Percentiles rank a stretch among this genome's conserved stretches.
Conservation (phyloP, 1,140 invertebrate genomes). For the Eubasilissa regina region DNA sequence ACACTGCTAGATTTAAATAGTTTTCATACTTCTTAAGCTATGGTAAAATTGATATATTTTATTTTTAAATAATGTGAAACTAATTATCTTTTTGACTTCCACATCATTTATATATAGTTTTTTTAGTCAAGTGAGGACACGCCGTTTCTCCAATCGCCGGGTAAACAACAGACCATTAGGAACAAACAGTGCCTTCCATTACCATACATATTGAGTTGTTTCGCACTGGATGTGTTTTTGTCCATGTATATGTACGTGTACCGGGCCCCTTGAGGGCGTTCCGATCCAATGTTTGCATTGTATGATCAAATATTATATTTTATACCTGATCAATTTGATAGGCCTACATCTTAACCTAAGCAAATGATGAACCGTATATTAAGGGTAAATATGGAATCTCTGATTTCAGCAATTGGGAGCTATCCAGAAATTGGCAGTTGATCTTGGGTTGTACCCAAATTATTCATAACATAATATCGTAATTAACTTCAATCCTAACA, state of each 20-base stretch:
- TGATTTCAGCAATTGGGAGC: slow-evolving; percentile 2
- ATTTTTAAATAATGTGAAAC: neutral
- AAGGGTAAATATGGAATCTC: slow-evolving; percentile 7
- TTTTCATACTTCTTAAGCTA: neutral
- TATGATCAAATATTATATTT: slow-evolving; percentile 56
- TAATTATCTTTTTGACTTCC: neutral
- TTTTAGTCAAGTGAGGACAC: neutral
- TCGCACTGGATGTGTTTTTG: neutral
- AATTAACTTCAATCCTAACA: neutral
- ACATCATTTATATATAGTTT: neutral
- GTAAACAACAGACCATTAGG: slow-evolving; percentile 58
- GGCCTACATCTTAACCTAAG: slow-evolving; percentile 33
- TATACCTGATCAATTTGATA: slow-evolving; percentile 53
- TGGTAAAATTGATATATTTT: neutral
- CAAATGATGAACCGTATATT: slow-evolving; percentile 7
- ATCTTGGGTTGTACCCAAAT: neutral
- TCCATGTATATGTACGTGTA: neutral
- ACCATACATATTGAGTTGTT: slow-evolving; percentile 60
- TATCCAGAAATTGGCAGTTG: slow-evolving; percentile 11
- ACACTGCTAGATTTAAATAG: too few relatives aligned
- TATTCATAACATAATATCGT: neutral
- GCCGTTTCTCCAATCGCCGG: slow-evolving; percentile 51
- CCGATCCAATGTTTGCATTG: slow-evolving; percentile 12
- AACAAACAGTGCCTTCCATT: slow-evolving; percentile 57
- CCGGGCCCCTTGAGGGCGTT: neutral